Percentiles rank a stretch among this genome's conserved stretches.
Evolutionary conservation across 2,888 invertebrate species (phyloP).

Genomic region (Euzophera pinguis): DNA sequence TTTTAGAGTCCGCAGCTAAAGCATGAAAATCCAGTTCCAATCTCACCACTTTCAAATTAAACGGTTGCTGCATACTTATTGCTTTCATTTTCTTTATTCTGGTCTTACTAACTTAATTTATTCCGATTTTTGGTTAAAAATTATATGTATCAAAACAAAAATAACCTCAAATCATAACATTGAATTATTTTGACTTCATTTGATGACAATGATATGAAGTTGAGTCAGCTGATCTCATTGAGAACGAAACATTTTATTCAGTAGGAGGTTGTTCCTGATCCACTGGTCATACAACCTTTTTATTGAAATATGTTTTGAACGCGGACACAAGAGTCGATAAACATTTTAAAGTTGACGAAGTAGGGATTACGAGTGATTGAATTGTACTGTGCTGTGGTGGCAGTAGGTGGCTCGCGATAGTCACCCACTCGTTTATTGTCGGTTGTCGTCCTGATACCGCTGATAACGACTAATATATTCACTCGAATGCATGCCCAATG

Average conservation of each 20-base stretch:
- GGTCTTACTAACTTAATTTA: no score
- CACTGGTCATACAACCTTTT: neutral
- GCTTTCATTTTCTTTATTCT: constrained; percentile 49
- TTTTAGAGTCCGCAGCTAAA: constrained; percentile 34
- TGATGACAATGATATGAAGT: no score
- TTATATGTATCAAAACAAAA: neutral
- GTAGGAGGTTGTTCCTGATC: no score
- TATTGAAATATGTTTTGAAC: neutral
- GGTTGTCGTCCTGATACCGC: constrained; percentile 51
- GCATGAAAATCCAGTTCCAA: constrained; percentile 63
- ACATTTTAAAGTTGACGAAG: constrained; percentile 11
- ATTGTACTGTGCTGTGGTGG: constrained; percentile 19
- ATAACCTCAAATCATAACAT: neutral
- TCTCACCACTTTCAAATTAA: constrained; percentile 67
- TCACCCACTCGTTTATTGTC: constrained; percentile 64
- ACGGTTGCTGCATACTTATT: constrained; percentile 54
- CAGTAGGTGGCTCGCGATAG: constrained; percentile 48
- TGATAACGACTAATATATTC: constrained; percentile 74
- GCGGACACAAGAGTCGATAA: neutral
- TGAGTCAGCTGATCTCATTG: neutral
- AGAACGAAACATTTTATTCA: no score
- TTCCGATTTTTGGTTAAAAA: neutral
- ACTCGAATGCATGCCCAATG: constrained; percentile 63
- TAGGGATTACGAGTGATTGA: constrained; percentile 8
- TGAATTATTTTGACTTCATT: neutral